These are phyloP conservation scores for Diadophis punctatus DNA, from an alignment of 2,113 vertebrate genomes.

Conservation along the genomic window DNA sequence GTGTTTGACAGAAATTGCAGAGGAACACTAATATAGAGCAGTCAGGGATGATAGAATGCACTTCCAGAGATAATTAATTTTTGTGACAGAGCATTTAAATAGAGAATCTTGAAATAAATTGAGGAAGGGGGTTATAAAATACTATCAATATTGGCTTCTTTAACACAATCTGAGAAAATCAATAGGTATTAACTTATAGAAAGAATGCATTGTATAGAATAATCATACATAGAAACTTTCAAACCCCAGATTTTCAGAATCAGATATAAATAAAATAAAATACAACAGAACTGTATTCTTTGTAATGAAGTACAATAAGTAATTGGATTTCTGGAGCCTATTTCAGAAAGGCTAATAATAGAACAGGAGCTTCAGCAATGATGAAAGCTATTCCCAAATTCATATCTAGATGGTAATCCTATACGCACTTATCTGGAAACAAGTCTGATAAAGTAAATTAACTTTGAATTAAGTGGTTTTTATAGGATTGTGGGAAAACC, in stretches of 20 bases:
- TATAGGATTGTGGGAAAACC: neutral
- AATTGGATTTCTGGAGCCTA: neutral
- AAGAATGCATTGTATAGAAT: neutral
- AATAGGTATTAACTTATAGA: constrained; percentile 3
- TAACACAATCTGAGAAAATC: neutral
- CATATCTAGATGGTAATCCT: neutral
- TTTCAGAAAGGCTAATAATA: neutral
- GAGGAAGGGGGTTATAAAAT: neutral
- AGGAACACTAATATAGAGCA: neutral
- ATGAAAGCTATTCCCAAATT: neutral
- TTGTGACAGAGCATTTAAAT: constrained; percentile 19
- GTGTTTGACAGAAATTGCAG: constrained; percentile 22
- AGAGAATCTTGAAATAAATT: neutral
- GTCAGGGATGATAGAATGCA: constrained; percentile 17
- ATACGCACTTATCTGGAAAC: neutral
- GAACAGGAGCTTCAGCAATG: too few relatives aligned
- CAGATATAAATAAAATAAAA: neutral
- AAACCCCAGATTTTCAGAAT: neutral
- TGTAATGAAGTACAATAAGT: too few relatives aligned
- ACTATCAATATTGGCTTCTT: neutral
- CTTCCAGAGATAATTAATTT: constrained; percentile 32
- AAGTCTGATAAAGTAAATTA: neutral
- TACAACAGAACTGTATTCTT: neutral
- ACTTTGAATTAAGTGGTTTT: neutral
- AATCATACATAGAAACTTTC: neutral